Evolutionary conservation across 1,140 invertebrate species (phyloP).

Genomic region (Monochamus saltuarius): DNA sequence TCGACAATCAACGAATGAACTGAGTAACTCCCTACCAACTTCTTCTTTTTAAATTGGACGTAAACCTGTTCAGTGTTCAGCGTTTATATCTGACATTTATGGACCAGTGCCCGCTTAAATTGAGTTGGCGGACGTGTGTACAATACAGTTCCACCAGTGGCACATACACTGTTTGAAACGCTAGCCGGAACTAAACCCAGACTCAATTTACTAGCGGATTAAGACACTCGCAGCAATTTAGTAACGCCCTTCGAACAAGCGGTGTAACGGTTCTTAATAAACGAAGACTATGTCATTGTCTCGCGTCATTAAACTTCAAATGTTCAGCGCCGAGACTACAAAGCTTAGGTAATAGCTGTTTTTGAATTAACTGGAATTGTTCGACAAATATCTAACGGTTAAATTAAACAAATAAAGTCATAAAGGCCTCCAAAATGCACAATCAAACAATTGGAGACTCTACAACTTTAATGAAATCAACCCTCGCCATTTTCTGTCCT

Average conservation of each 20-base stretch:
- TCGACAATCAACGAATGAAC: too few relatives aligned
- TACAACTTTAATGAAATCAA: too few relatives aligned
- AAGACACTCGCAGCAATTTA: slow-evolving; percentile 53
- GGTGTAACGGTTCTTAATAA: slow-evolving; percentile 53
- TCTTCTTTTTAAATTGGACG: slow-evolving; percentile 17
- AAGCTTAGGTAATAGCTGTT: slow-evolving; percentile 50
- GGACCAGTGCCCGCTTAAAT: slow-evolving; percentile 39
- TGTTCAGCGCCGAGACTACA: slow-evolving; percentile 44
- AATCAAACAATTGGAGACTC: too few relatives aligned
- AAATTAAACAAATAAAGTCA: slow-evolving; percentile 37
- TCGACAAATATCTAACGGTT: slow-evolving; percentile 41
- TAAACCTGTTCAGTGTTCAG: slow-evolving; percentile 16
- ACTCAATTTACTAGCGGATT: slow-evolving; percentile 53
- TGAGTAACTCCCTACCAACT: neutral
- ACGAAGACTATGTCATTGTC: slow-evolving; percentile 54
- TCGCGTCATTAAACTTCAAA: slow-evolving; percentile 51
- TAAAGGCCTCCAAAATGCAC: slow-evolving; percentile 3
- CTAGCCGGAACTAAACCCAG: slow-evolving; percentile 46
- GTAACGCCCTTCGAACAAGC: slow-evolving; percentile 51
- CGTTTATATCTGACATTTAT: slow-evolving; percentile 37
- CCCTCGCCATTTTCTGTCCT: too few relatives aligned
- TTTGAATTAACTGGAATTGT: slow-evolving; percentile 49
- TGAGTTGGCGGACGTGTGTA: slow-evolving; percentile 39
- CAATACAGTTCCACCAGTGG: slow-evolving; percentile 33
- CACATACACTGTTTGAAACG: slow-evolving; percentile 17